Base-by-base conservation (phyloP, 2,113 vertebrate genomes). In the Acanthisitta chloris region DNA sequence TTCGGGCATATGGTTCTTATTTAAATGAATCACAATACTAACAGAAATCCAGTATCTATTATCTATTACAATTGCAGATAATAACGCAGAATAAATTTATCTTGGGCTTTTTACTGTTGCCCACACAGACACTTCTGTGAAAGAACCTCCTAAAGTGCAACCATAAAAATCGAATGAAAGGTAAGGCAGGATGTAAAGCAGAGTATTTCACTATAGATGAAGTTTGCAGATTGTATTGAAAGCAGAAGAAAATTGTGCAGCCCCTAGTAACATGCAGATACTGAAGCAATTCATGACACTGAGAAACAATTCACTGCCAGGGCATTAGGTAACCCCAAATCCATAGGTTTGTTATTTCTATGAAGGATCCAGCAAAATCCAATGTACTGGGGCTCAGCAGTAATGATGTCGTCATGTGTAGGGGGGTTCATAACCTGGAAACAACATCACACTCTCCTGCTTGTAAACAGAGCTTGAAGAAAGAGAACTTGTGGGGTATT, bases 1-100 rank as follows among this genome's bases (percentile, higher is more conserved):
- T 96, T 82, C 7, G 18, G 80, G 73, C 95, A 96, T 94, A 88
- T 96, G 95, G 43, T 87, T 97, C 96, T 84, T 91, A 96, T 97
- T 97, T 88, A 93, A 95, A 84, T 45, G 74, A 97, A 94, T 92
- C 81, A 90, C 62, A 96, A 83, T 36, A 83, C 42, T 54, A 77
- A 91, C 81, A 46, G 94, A 95, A 93, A 88, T 93, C 57, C 93
- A 88, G 70, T 73, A 82, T 81, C 93, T 96, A 91, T 72, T 90
- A 94, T 77, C 45, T 88, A 57, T 85, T 52, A 76, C 59, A 81
- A 94, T 45, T 70, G 81, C 79, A 88, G 74, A 92, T 82, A 90
- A n/a, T 86, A 93, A 84, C 31, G 88, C 72, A 79, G 86, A 90
- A 95, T 81, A 74, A 92, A 96, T 95, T 86, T 86, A 69, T 93